Conservation (phyloP, 2,797 vertebrate genomes). For the Sebastes alutus region DNA sequence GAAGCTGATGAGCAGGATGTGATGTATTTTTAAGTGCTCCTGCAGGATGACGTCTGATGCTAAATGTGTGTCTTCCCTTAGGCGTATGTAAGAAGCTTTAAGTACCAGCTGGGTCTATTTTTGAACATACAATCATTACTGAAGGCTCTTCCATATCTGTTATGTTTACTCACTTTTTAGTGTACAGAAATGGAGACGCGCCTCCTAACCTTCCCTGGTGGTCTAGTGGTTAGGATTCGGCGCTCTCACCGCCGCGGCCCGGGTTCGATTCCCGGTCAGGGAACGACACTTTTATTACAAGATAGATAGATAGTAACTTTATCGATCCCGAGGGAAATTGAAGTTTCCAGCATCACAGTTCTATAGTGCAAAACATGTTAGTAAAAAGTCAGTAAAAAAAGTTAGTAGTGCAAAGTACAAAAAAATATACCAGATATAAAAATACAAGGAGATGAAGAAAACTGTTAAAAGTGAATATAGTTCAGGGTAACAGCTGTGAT, state of each 20-base stretch:
- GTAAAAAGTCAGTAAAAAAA: no score
- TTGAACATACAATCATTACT: neutral
- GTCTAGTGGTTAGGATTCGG: constrained; percentile 86
- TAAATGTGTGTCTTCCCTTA: neutral
- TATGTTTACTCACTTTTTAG: no score
- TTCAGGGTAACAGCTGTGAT: no score
- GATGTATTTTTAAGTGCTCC: neutral
- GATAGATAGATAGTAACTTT: no score
- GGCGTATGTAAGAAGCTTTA: neutral
- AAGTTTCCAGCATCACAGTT: no score
- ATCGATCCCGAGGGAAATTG: no score
- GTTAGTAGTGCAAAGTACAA: no score
- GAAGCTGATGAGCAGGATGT: neutral
- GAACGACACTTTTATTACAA: no score
- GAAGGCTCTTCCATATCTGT: neutral
- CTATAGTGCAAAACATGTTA: no score
- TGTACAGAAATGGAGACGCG: rapidly evolving
- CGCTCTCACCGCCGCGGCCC: constrained; percentile 78
- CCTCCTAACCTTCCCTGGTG: constrained; percentile 68
- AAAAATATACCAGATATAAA: no score
- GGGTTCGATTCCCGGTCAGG: constrained; percentile 78
- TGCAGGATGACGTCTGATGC: neutral
- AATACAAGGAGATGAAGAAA: no score
- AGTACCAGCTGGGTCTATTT: constrained; percentile 10
- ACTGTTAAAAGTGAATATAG: no score